Conservation (phyloP, 1,140 invertebrate genomes). For the Bradynema listronoti region DNA sequence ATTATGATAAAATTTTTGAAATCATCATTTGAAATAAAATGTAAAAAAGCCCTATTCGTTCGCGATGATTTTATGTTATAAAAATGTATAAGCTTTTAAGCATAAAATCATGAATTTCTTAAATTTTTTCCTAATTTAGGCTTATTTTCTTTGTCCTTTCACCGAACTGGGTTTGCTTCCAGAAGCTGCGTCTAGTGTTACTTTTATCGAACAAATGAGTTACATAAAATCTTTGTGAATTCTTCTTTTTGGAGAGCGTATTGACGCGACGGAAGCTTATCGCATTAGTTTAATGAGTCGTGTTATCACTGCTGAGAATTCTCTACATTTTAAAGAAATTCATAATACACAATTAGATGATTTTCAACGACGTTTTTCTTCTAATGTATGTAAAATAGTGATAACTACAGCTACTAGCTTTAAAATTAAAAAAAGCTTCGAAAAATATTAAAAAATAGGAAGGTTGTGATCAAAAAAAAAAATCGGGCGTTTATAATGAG, state of each 20-base stretch:
- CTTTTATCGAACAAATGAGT: conserved; percentile 73
- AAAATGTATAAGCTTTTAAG: conserved; percentile 6
- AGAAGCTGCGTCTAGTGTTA: conserved; percentile 74
- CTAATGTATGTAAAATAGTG: no score
- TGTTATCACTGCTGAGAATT: conserved; percentile 17
- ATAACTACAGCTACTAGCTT: conserved; percentile 13
- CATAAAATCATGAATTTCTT: conserved; percentile 3
- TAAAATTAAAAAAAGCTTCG: conserved; percentile 7
- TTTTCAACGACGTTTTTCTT: conserved; percentile 24
- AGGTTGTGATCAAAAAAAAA: no score
- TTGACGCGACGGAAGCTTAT: conserved; percentile 64
- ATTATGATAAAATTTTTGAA: conserved; percentile 9
- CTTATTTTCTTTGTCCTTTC: conserved; percentile 78
- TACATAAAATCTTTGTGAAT: no score
- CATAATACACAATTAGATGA: conserved; percentile 32
- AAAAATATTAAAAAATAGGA: conserved; percentile 10
- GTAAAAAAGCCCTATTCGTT: conserved; percentile 1
- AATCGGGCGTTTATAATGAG: no score
- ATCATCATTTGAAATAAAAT: conserved; percentile 12
- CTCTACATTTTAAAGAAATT: conserved; percentile 14
- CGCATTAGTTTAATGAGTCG: not conserved
- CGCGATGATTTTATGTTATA: conserved; percentile 15
- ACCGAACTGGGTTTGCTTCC: conserved; percentile 69
- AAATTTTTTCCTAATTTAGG: conserved; percentile 61
- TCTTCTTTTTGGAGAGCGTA: no score